Evolutionary conservation across 2,113 vertebrate genomes (phyloP).

Genomic region (Aptenodytes patagonicus): DNA sequence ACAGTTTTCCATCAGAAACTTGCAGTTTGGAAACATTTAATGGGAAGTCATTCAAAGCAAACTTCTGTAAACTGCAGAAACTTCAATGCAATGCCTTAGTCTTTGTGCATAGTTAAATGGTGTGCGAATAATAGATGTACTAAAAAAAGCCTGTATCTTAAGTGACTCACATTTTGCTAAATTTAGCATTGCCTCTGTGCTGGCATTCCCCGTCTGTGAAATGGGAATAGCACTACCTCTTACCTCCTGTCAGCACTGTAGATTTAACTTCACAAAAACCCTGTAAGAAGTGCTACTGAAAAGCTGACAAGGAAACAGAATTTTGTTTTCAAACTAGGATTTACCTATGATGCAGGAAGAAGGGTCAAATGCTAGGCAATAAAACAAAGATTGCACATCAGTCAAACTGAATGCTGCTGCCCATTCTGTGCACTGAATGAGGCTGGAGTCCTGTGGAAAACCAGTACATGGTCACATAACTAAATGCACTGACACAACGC

Average conservation of each 20-base stretch:
- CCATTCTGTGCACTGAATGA: neutral
- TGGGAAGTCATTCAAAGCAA: neutral
- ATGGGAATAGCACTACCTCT: neutral
- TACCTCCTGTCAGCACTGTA: neutral
- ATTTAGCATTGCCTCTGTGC: neutral
- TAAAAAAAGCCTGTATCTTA: neutral
- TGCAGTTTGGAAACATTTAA: constrained; percentile 3
- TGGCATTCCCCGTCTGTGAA: neutral
- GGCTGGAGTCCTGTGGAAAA: neutral
- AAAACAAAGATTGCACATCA: neutral
- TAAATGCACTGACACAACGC: neutral
- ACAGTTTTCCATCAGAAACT: neutral
- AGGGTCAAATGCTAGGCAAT: neutral
- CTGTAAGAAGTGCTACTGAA: neutral
- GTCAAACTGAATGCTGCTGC: neutral
- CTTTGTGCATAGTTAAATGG: neutral
- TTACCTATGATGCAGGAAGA: neutral
- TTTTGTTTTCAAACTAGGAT: neutral
- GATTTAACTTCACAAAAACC: neutral
- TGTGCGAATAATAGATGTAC: neutral
- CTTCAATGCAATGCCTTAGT: neutral
- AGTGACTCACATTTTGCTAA: neutral
- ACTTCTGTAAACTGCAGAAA: constrained; percentile 1
- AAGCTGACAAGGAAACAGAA: neutral
- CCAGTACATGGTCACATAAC: neutral